phyloP scores from a whole-genome alignment of 2,797 vertebrate genomes.

The Pangasius larnaudii region DNA sequence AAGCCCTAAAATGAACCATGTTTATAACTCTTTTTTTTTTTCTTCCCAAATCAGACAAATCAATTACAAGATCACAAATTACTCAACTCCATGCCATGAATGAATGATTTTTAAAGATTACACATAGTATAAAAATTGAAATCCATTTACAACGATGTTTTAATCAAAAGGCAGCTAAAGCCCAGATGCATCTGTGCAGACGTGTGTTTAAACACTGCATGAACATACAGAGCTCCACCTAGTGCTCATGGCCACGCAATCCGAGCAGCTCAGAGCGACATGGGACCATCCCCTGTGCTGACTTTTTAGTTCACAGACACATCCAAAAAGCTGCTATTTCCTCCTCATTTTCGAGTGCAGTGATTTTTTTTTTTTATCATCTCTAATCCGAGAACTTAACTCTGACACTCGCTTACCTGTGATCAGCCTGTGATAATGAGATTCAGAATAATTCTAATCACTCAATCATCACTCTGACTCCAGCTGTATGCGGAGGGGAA shows the following conservation, averaged over 20 bases:
- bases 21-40: background rate
- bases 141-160: constrained; percentile 62
- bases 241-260: constrained; percentile 50
- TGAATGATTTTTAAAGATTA: constrained; percentile 59
- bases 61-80: constrained; percentile 64
- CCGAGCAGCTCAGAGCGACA: constrained; percentile 9
- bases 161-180: constrained; percentile 24
- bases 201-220: constrained; percentile 34
- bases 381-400: background rate
- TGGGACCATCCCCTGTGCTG: background rate
- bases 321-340: constrained; percentile 5
- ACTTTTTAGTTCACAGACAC: background rate
- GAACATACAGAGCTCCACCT: constrained; percentile 72
- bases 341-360: background rate
- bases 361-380: background rate
- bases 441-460: background rate
- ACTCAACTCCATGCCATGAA: constrained; percentile 63
- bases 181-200: constrained; percentile 18
- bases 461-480: background rate
- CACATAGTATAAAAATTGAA: constrained; percentile 64
- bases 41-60: constrained; percentile 45
- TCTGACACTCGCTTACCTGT: constrained; percentile 10
- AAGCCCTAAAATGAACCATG: background rate
- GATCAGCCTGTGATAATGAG: constrained; percentile 5
- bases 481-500: background rate